These are phyloP conservation scores for Carabus problematicus DNA, from an alignment of 2,888 invertebrate genomes.

Conservation along the genomic window DNA sequence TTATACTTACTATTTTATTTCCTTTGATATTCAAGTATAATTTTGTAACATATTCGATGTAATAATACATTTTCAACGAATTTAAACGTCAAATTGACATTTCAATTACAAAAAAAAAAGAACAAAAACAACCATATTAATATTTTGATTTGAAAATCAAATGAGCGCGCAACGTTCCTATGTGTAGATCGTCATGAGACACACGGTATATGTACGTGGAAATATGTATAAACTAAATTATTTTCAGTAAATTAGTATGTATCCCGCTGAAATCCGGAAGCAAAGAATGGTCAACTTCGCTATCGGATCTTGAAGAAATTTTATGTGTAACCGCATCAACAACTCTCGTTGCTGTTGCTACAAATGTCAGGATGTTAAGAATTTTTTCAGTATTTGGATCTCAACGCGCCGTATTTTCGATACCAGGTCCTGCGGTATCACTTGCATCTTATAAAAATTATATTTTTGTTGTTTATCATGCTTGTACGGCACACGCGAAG, in stretches of 20 bases:
- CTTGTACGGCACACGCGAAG: constrained; percentile 60
- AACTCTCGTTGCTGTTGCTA: constrained; percentile 81
- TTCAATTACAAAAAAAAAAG: too few relatives aligned
- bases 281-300: constrained; percentile 84
- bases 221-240: constrained; percentile 26
- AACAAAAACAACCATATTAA: too few relatives aligned
- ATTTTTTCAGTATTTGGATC: constrained; percentile 86
- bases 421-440: constrained; percentile 77
- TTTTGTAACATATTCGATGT: too few relatives aligned
- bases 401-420: constrained; percentile 78
- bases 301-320: constrained; percentile 82
- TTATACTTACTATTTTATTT: too few relatives aligned
- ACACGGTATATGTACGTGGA: too few relatives aligned
- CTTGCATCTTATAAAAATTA: constrained; percentile 69
- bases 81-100: too few relatives aligned
- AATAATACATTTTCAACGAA: too few relatives aligned
- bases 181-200: too few relatives aligned
- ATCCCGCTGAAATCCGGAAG: constrained; percentile 76
- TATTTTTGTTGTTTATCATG: constrained; percentile 73
- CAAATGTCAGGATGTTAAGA: constrained; percentile 76
- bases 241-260: constrained; percentile 73
- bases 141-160: too few relatives aligned
- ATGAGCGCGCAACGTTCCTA: too few relatives aligned
- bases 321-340: constrained; percentile 71
- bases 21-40: too few relatives aligned